Evolutionary conservation across 1,140 invertebrate species (phyloP), one percentile per base, ranked within the genome.

Genomic region (Drusus annulatus): DNA sequence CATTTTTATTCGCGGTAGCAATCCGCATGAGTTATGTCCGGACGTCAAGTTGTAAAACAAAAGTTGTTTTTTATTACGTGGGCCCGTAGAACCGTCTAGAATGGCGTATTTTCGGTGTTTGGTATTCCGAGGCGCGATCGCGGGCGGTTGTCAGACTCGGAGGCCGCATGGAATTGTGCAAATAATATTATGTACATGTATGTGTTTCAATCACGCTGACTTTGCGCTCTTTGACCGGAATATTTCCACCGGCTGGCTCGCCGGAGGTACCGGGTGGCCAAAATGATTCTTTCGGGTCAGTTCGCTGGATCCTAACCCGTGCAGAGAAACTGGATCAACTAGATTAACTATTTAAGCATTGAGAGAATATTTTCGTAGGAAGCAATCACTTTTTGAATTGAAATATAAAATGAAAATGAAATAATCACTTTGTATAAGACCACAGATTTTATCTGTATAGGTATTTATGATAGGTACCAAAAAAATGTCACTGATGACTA

Each of bases 1-100:
- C 68, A 71, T 51, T 71, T 71, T 71, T 71, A 71, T 71, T 71
- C 68, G 68, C 36, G 36, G 51, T 51, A 25, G 68, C 68, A 23
- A 19, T 71, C 23, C 68, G 25, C 7, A 71, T 51, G 36, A 71
- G 68, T 71, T 71, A 71, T 71, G 68, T 21, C 23, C 10, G 23
- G 21, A 51, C 68, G 68, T 71, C 68, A 51, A 71, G 36, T 50
- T 51, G 68, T 71, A 71, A 51, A 71, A 71, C 68, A 71, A 71
- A 50, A 23, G 31, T 51, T 71, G 45, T 71, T 51, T 51, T 28
- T n/a, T 51, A 50, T 71, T 21, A 71, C 68, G 63, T 36, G 16
- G n/a, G 25, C 28, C 36, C 63, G 23, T 60, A 23, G 17, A 21
- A 60, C 56, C 56, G 62, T 36, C 21, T 5, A 25, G 31, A 23